phyloP scores from a whole-genome alignment of 2,113 vertebrate species.

The Pagrus major region DNA sequence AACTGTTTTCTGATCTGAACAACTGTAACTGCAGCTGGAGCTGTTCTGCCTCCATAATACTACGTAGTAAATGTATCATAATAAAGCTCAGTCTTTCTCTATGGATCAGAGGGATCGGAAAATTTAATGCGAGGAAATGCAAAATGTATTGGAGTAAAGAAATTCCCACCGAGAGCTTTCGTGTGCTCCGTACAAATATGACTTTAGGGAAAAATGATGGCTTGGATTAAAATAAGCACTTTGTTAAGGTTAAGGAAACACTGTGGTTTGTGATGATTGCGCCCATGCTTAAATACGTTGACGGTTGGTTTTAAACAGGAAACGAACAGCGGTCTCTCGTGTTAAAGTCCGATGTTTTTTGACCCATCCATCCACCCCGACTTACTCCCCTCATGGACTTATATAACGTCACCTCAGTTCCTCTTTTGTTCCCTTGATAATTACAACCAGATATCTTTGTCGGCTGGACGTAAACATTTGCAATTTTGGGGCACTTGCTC shows the following conservation, averaged over 20 bases:
- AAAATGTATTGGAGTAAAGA: not conserved
- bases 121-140: not conserved
- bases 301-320: not conserved
- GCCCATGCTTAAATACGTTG: not conserved
- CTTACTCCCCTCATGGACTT: not conserved
- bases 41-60: no score
- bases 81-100: not conserved
- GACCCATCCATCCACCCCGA: not conserved
- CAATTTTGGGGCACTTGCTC: not conserved
- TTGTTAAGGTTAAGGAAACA: not conserved
- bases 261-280: not conserved
- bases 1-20: not conserved
- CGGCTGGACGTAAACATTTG: not conserved
- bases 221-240: not conserved
- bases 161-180: not conserved
- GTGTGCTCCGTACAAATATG: not conserved
- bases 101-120: not conserved
- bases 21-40: not conserved
- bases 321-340: not conserved
- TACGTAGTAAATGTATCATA: not conserved
- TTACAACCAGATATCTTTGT: not conserved
- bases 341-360: not conserved
- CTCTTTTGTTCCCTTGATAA: not conserved
- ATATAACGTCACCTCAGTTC: not conserved
- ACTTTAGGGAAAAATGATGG: not conserved